These are phyloP conservation scores for Muraenolepis orangiensis DNA, from an alignment of 2,797 vertebrate genomes.

Conservation along the genomic window DNA sequence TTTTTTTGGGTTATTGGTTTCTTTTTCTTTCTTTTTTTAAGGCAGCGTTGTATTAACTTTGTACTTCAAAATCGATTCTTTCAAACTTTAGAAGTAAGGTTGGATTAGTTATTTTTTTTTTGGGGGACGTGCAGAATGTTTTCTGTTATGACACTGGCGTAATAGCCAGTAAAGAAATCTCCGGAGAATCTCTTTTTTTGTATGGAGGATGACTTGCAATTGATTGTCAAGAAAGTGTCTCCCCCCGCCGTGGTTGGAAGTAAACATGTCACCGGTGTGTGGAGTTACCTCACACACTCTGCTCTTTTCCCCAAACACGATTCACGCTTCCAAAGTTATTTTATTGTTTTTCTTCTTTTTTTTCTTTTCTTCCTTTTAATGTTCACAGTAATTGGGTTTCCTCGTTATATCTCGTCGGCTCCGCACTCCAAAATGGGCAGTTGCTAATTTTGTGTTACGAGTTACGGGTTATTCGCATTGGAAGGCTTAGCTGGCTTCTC, in stretches of 20 bases:
- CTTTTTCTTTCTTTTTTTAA: neutral
- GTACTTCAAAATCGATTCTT: constrained; percentile 25
- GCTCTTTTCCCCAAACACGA: neutral
- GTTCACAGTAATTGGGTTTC: constrained; percentile 23
- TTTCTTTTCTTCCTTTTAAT: constrained; percentile 1
- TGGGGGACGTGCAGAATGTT: constrained; percentile 7
- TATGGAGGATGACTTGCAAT: constrained; percentile 17
- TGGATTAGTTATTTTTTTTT: constrained; percentile 1
- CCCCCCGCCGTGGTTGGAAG: neutral
- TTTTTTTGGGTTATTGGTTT: neutral
- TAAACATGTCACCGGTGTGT: constrained; percentile 1
- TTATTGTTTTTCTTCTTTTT: constrained; percentile 4
- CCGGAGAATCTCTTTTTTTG: constrained; percentile 30
- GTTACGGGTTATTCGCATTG: constrained; percentile 38
- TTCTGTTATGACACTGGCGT: constrained; percentile 39
- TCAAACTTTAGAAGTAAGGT: neutral
- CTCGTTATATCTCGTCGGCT: constrained; percentile 37
- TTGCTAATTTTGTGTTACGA: constrained; percentile 25
- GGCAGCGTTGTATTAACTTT: neutral
- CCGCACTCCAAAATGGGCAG: constrained; percentile 32
- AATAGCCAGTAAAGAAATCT: constrained; percentile 36
- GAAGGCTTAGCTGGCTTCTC: constrained; percentile 42
- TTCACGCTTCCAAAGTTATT: constrained; percentile 4
- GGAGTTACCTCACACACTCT: neutral
- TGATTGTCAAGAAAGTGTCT: constrained; percentile 16